Evolutionary conservation across 1,140 invertebrate species (phyloP), one percentile per base, ranked within the genome.

Genomic region (Brachionus paranguensis): DNA sequence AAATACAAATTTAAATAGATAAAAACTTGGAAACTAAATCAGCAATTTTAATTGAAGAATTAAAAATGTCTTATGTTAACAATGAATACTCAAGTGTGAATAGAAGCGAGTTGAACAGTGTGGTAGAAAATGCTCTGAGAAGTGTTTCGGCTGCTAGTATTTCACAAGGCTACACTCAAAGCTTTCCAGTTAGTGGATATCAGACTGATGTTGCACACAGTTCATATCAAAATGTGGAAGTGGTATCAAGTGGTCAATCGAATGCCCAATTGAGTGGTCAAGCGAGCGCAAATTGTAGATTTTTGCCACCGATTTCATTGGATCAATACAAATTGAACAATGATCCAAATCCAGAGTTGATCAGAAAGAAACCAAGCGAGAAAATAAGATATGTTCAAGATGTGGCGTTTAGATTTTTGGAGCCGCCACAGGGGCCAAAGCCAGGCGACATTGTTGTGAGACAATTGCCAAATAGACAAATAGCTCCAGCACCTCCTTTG

Each of bases 271-370:
- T 14, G 12, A 24, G 27, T 29, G 64, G 20, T 29, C 64, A 68
- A 68, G 37, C 70, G 47, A 76, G 24, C 50, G 72, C 24, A 50
- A 76, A 76, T 76, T 76, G 72, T 76, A 76, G 50, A 50, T 76
- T 76, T 50, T 27, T 76, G 20, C 72, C 72, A 76, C 72, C 72
- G 27, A 50, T 76, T 12, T 47, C 41, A 76, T 50, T 76, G 43
- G 72, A 76, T 50, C 41, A 76, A 29, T 81, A 81, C 53, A 60
- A 81, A 68, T 81, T 81, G 37, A 64, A 64, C 78, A 81, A 81
- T 68, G 78, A 81, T 68, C 64, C 78, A 45, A 81, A 81, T 68
- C 78, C 78, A 47, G 78, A 81, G 24, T 41, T 81, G 53, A 37
- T 81, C 12, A 17, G 53, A 60, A 81, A 81, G 53, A 60, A 47